Evolutionary conservation across 2,888 invertebrate genomes (phyloP).

Genomic region (Colostygia pectinataria): DNA sequence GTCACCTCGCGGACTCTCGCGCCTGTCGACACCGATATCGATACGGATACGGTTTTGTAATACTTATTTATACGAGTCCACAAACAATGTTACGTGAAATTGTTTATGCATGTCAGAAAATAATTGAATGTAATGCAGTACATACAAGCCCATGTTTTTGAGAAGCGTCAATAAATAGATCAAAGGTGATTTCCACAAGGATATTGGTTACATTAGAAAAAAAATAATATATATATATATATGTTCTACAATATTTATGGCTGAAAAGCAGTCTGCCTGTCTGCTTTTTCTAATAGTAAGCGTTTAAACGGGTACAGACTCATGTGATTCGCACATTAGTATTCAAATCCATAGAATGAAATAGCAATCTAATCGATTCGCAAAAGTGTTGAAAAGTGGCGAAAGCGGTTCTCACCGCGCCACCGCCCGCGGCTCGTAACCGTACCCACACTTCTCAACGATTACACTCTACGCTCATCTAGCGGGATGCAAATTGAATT

Average conservation of each 20-base stretch:
- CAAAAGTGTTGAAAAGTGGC: constrained; percentile 79
- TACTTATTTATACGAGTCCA: constrained; percentile 23
- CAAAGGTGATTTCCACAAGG: no score
- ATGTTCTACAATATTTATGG: no score
- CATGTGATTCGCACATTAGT: constrained; percentile 43
- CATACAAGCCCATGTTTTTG: no score
- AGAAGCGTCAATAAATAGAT: no score
- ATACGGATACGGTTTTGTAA: constrained; percentile 39
- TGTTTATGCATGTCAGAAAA: constrained; percentile 17
- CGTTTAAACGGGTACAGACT: no score
- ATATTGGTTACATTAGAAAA: no score
- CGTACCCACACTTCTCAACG: constrained; percentile 67
- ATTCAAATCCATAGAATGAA: constrained; percentile 61
- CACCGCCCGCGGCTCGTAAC: constrained; percentile 65
- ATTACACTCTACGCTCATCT: constrained; percentile 75
- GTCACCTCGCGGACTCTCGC: constrained; percentile 63
- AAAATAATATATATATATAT: no score
- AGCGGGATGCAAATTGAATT: constrained; percentile 83
- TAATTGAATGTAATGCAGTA: constrained; percentile 17
- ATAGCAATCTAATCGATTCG: constrained; percentile 73
- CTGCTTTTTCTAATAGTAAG: no score
- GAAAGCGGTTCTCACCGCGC: constrained; percentile 75
- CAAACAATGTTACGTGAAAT: constrained; percentile 26
- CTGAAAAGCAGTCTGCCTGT: no score
- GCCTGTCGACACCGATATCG: constrained; percentile 60